These are phyloP conservation scores for Meteorus colon DNA, from an alignment of 2,888 invertebrate genomes.

Conservation along the genomic window DNA sequence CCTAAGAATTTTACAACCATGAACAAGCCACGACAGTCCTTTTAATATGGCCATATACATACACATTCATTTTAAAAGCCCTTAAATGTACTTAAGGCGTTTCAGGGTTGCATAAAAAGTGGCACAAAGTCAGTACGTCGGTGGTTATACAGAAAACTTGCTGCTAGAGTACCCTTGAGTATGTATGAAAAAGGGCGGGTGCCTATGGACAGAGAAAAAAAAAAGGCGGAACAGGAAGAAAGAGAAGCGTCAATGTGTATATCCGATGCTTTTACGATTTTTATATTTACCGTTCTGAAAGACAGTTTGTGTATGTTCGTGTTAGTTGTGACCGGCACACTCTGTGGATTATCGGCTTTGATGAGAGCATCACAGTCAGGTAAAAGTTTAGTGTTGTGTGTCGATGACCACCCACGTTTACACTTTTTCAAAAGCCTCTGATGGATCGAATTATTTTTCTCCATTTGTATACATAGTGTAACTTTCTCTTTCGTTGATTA, in stretches of 20 bases:
- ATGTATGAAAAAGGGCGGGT: background rate
- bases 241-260: constrained; percentile 11
- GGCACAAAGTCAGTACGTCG: constrained; percentile 55
- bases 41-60: constrained; percentile 52
- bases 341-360: constrained; percentile 59
- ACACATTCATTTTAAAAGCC: constrained; percentile 49
- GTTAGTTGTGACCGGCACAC: background rate
- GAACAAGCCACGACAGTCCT: constrained; percentile 32
- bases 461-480: background rate
- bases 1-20: constrained; percentile 62
- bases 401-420: constrained; percentile 35
- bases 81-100: constrained; percentile 55
- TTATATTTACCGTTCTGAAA: constrained; percentile 50
- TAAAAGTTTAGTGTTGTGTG: constrained; percentile 41
- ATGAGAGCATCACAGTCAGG: constrained; percentile 49
- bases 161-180: background rate
- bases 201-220: background rate
- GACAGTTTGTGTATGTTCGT: constrained; percentile 37
- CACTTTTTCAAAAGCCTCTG: constrained; percentile 18
- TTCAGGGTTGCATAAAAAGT: constrained; percentile 55
- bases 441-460: constrained; percentile 30
- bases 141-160: background rate
- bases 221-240: constrained; percentile 9
- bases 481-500: constrained; percentile 17
- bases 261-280: constrained; percentile 29